Evolutionary conservation across 2,888 invertebrate species (phyloP), one percentile per base, ranked within the genome.

Genomic region (Plebejus argus): DNA sequence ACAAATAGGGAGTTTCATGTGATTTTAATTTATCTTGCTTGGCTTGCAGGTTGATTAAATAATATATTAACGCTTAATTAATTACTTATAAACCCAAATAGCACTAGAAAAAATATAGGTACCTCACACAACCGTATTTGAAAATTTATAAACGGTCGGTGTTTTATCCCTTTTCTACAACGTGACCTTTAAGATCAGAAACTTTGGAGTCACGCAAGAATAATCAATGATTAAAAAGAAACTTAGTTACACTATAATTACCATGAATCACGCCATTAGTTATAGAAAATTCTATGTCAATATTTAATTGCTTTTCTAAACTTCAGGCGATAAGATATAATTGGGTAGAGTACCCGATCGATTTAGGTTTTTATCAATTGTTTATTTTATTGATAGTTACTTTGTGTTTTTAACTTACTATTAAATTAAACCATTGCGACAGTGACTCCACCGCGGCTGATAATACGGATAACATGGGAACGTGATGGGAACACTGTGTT

Each of bases 181-280:
- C 66, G 66, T 66, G 66, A 33, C 71, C 23, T 72, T 72, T 15
- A 39, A 15, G 72, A 72, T 72, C 72, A 72, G 20, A 49, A 72
- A 72, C 72, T 72, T 45, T 49, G 45, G 23, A 45, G 35, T 71
- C 72, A 72, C 72, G 72, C 72, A 45, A 45, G 39, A 72, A 12
- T 39, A 72, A 12, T 39, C 72, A 23, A 45, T 39, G 71, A 20
- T 39, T 39, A 71, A 75, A 75, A 75, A 76, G 56, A 28, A 33
- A 76, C 28, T 53, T 7, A 33, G 28, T 45, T 58, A 58, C 23
- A 23, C 53, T 45, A 20, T 18, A 75, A 76, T 76, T 76, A 58
- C 58, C 18, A 28, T 28, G 33, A 33, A 75, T 76, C 76, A 76
- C 33, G 58, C 56, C 23, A 53, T 35, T 76, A 28, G 58, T 76